Percentiles rank a stretch among this genome's conserved stretches.
These are phyloP conservation scores for Sinopyrophorus schimmeli DNA, from an alignment of 2,888 invertebrate species.

Conservation along the genomic window DNA sequence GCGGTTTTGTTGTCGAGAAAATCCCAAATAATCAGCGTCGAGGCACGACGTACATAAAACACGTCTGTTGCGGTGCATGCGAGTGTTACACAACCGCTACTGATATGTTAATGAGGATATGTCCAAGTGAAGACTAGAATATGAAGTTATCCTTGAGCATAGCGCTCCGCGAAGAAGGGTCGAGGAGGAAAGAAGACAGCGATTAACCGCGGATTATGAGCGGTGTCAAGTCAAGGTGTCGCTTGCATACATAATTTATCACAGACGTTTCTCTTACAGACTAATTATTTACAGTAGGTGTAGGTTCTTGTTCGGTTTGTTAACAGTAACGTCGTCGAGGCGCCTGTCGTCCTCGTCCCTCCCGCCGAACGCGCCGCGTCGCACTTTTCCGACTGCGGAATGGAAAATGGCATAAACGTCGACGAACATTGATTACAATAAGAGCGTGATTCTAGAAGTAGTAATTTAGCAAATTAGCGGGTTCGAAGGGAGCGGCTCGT, in stretches of 20 bases:
- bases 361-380: constrained; percentile 34
- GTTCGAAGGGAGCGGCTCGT: constrained; percentile 44
- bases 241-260: constrained; percentile 48
- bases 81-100: constrained; percentile 39
- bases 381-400: constrained; percentile 19
- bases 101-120: constrained; percentile 46
- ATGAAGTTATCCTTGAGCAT: constrained; percentile 42
- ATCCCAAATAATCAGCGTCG: constrained; percentile 1
- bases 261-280: constrained; percentile 42
- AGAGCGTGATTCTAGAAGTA: constrained; percentile 43
- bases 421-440: constrained; percentile 41
- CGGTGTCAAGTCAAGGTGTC: constrained; percentile 49
- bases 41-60: constrained; percentile 10
- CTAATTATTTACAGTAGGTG: constrained; percentile 44
- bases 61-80: constrained; percentile 17
- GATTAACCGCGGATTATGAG: constrained; percentile 47
- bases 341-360: too few relatives aligned
- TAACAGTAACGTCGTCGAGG: too few relatives aligned
- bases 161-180: constrained; percentile 31
- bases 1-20: constrained; percentile 1
- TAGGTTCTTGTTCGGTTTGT: constrained; percentile 42
- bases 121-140: constrained; percentile 39
- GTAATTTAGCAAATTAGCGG: constrained; percentile 50
- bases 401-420: constrained; percentile 20
- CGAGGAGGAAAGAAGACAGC: constrained; percentile 32